phyloP scores from a whole-genome alignment of 1,140 invertebrate genomes.

The Heliothis subflexa region DNA sequence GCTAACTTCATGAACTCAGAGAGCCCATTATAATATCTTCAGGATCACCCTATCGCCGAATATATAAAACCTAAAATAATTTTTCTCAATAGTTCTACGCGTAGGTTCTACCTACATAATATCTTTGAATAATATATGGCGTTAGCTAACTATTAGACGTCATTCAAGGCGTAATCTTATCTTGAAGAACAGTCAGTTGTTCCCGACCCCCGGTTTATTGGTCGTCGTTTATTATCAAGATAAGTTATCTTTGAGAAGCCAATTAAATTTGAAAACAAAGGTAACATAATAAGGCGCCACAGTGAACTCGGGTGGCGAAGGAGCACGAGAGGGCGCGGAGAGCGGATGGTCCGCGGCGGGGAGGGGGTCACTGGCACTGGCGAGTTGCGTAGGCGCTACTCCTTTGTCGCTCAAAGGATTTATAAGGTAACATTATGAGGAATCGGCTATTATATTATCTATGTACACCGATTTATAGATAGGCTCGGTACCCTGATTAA shows the following conservation, averaged over 20 bases:
- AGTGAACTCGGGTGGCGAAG: constrained; percentile 60
- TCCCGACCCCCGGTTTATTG: constrained; percentile 81
- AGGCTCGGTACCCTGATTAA: constrained; percentile 35
- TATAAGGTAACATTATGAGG: constrained; percentile 62
- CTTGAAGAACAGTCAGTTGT: constrained; percentile 75
- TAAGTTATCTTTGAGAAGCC: constrained; percentile 83
- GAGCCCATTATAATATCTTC: no score
- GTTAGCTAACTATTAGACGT: constrained; percentile 71
- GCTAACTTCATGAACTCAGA: no score
- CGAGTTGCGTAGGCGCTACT: constrained; percentile 74
- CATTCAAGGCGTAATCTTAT: constrained; percentile 76
- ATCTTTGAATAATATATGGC: constrained; percentile 23
- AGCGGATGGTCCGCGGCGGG: constrained; percentile 47
- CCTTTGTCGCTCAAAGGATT: constrained; percentile 77
- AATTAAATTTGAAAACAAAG: constrained; percentile 86
- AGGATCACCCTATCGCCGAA: not conserved
- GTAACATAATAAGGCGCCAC: constrained; percentile 85
- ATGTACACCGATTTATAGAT: constrained; percentile 17
- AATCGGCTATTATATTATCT: constrained; percentile 63
- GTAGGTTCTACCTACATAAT: constrained; percentile 11
- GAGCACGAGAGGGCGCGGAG: constrained; percentile 34
- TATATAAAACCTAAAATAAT: not conserved
- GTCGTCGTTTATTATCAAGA: constrained; percentile 85
- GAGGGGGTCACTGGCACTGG: constrained; percentile 67
- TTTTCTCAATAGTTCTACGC: not conserved